These are phyloP conservation scores for Cladopsammia gracilis DNA, from an alignment of 64 coral and sea anemone genomes.

Conservation along the genomic window DNA sequence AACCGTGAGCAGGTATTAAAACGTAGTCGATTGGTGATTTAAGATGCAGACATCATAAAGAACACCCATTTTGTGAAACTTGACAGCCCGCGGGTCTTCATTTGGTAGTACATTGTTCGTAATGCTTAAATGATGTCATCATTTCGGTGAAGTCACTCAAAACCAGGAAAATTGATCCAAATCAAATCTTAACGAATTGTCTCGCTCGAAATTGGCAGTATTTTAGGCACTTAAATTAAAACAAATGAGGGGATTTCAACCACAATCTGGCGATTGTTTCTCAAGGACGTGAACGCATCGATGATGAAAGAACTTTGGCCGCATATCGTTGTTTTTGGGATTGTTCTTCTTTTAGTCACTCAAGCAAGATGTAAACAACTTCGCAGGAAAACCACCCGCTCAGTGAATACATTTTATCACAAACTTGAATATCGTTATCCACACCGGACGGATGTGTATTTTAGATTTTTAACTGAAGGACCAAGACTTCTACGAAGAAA, in stretches of 20 bases:
- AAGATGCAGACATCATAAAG: constrained; percentile 3
- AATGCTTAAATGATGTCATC: constrained; percentile 5
- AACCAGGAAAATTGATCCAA: background rate
- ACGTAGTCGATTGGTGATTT: background rate
- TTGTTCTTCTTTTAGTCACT: background rate
- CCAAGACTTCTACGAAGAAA: background rate
- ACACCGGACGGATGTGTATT: background rate
- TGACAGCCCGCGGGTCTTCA: background rate
- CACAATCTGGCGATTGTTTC: background rate
- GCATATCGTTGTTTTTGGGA: background rate
- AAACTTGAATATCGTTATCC: background rate
- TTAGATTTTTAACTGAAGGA: background rate
- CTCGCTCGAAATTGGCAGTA: background rate
- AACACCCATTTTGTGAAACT: background rate
- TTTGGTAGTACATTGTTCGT: constrained; percentile 40
- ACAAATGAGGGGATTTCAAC: background rate
- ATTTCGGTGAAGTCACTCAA: constrained; percentile 30
- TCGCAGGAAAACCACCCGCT: background rate
- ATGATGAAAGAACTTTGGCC: constrained; percentile 27
- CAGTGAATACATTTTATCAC: background rate
- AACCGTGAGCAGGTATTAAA: background rate
- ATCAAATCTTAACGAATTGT: background rate
- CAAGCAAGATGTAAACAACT: constrained; percentile 24
- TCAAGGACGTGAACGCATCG: background rate
- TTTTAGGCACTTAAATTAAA: background rate